Base-by-base conservation (phyloP, 2,888 invertebrate genomes). In the Onchidella celtica region DNA sequence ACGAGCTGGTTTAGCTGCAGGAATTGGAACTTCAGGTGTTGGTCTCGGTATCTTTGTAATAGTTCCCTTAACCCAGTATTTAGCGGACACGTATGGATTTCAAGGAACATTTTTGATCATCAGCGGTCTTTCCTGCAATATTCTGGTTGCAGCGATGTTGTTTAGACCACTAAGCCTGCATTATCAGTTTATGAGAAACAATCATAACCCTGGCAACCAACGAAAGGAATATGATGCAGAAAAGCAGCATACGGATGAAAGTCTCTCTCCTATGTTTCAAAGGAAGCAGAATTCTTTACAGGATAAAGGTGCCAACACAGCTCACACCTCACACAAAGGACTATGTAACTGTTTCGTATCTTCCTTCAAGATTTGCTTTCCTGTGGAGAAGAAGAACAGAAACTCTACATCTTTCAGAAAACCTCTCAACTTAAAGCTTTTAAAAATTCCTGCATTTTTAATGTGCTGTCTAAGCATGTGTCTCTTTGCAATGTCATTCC, bases 11-110 rank as follows among this genome's bases (percentile, higher is more conserved):
- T 75, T 89, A 21, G 90, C 89, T 27, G 86, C 88, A 4, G 89
- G 90, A 24, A 32, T 90, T 0, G 75, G 86, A 0, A 86, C 89
- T 0, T 87, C 89, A 27, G 90, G 90, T 17, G 89, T 90, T 29
- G 89, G 89, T 1, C 74, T 88, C 0, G 90, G 90, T 9, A 86
- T 88, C 63, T 89, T 90, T 79, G 17, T 86, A 0, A 79, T 89
- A 11, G 89, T 89, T 0, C 87, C 88, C 0, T 34, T 88, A 1
- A 79, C 88, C 24, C 87, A 90, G 55, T 77, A 78, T 4, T 36
- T 88, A 1, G 88, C 89, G 40, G 84, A 83, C 9, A 73, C 82
- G 14, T 89, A 86, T 81, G 88, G 87, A 14, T 89, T 83, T 73
- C 75, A 79, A n/a, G 89, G 89, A 1, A 85, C 89, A 0, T 88